Conservation (phyloP, 2,888 invertebrate genomes). For the Diaperis boleti region DNA sequence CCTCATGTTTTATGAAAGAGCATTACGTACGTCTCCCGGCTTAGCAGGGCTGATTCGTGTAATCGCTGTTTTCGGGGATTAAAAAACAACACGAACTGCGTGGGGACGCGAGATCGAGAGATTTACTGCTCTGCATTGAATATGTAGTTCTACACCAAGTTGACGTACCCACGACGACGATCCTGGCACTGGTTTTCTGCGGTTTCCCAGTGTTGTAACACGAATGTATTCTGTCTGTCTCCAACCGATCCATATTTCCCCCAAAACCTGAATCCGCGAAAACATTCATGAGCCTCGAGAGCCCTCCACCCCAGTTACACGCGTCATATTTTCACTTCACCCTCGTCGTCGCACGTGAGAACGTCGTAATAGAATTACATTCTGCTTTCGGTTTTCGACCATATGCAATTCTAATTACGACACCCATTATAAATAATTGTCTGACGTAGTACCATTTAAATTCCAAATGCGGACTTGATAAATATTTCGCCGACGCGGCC, state of each 20-base stretch:
- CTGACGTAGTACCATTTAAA: constrained; percentile 22
- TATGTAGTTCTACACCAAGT: too few relatives aligned
- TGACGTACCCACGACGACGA: too few relatives aligned
- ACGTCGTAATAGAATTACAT: constrained; percentile 31
- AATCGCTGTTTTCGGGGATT: constrained; percentile 8
- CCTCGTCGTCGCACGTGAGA: constrained; percentile 34
- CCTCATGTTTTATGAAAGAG: constrained; percentile 33
- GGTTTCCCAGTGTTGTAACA: too few relatives aligned
- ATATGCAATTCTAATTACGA: constrained; percentile 29
- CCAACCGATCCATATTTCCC: too few relatives aligned
- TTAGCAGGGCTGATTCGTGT: constrained; percentile 8
- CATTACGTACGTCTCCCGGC: constrained; percentile 22
- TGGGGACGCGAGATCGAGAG: not conserved
- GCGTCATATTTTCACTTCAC: constrained; percentile 20
- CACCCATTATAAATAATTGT: constrained; percentile 18
- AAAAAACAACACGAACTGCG: constrained; percentile 11
- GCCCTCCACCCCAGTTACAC: constrained; percentile 8
- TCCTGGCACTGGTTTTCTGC: too few relatives aligned
- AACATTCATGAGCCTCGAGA: constrained; percentile 8
- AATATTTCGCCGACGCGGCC: constrained; percentile 18
- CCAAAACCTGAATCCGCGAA: too few relatives aligned
- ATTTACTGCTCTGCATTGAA: not conserved
- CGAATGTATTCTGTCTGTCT: too few relatives aligned
- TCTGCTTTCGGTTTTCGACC: constrained; percentile 23
- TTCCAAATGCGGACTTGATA: constrained; percentile 13